Evolutionary conservation across 2,888 invertebrate species (phyloP), one percentile per base, ranked within the genome.

Genomic region (Tipula unca): DNA sequence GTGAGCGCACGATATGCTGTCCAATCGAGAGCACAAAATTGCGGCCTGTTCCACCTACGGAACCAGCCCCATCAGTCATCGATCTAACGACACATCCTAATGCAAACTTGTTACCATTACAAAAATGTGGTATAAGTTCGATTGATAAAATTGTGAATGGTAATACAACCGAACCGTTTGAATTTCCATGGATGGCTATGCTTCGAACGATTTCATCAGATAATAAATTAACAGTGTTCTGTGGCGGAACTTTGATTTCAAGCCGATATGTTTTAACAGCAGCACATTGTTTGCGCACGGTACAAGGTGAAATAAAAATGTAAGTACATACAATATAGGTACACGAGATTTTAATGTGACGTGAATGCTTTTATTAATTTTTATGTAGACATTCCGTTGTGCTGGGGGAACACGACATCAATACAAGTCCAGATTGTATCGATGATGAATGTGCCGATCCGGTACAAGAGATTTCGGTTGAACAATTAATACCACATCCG

Each of bases 131-230:
- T 0, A 89, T 89, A 0, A 88, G 93, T 5, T 91, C 91, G 13
- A 89, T 91, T 6, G 91, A 92, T 83, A 92, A 93, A 87, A 93
- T 96, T 84, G 90, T 93, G 29, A 92, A 93, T 1, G 95, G 95
- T 0, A 92, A 93, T 83, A 90, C 91, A 86, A 94, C 95, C 0
- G 89, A 89, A 0, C 89, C 95, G 3, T 93, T 92, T 69, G 94
- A 95, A 87, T 95, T 93, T 90, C 95, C 95, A 0, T 96, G 95
- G 95, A 94, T 95, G 94, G 95, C 94, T 0, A 90, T 95, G 1
- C 89, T 96, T n/a, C 92, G 93, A 0, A 69, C 69, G 3, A 25
- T 69, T 54, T 17, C 3, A 10, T 69, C 69, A 86, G 29, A 86
- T 0, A 87, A 87, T 0, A 86, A 88, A 20, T 29, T 86, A 4